Evolutionary conservation across 1,140 invertebrate species (phyloP), one percentile per base, ranked within the genome.

Genomic region (Diachasma alloeum): DNA sequence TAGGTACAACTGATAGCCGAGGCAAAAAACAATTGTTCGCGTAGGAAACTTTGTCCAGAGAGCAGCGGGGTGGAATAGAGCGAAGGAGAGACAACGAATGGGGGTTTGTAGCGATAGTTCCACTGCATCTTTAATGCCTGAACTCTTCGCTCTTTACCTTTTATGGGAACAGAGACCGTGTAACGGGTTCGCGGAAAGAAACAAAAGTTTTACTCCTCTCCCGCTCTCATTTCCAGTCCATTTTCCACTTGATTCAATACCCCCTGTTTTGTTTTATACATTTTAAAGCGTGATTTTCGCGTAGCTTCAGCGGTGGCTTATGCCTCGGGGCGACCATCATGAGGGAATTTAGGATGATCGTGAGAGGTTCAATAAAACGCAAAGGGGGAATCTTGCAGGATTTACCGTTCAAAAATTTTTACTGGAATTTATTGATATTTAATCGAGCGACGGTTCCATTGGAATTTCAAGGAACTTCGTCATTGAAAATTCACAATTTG

Each of bases 51-150:
- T 26, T n/a, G 22, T 26, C 13, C 8, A 13, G 17, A 22, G 19
- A 46, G 17, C 4, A 71, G 68, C 31, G 37, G 46, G 13, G 37
- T 10, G n/a, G n/a, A 46, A 46, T n/a, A 3, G 10, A 46, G 10
- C n/a, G n/a, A n/a, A 17, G 48, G 6, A 53, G 15, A 17, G 48
- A 53, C 11, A 3, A 53, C n/a, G 15, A 71, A 71, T 15, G 36
- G 42, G 17, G 42, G 26, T 48, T 44, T 72, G 6, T 53, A 15
- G 26, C 22, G 22, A 53, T 44, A 72, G 39, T 37, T 19, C 0
- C 70, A n/a, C 31, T 72, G 70, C 70, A 72, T 48, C 48, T 72
- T 72, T 72, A 72, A 72, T 72, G 15, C 19, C 26, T 31, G 48
- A 48, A 53, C 22, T 72, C 70, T 24, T 72, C 44, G 48, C 48